Percentiles rank a stretch among this genome's conserved stretches.
phyloP scores from a whole-genome alignment of 1,140 invertebrate species.

The Cyclargus thomasi region DNA sequence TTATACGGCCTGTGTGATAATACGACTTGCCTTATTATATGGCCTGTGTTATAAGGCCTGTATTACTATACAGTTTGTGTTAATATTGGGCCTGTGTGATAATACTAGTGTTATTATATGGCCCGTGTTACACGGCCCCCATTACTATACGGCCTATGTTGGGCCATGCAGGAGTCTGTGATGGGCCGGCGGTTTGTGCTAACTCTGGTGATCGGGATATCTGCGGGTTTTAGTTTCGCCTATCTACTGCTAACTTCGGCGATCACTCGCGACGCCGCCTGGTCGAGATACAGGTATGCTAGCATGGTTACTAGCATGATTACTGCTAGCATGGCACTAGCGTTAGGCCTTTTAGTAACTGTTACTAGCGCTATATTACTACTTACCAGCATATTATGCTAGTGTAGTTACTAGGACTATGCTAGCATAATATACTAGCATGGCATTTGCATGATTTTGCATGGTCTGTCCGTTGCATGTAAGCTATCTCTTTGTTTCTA shows the following conservation, averaged over 20 bases:
- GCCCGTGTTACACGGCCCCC: background rate
- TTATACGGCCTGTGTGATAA: no score
- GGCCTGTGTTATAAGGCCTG: background rate
- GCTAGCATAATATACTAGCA: background rate
- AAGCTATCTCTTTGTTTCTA: no score
- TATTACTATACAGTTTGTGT: background rate
- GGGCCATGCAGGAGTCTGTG: constrained; percentile 48
- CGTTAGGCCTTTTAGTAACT: background rate
- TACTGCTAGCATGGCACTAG: background rate
- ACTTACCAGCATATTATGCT: no score
- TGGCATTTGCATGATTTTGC: background rate
- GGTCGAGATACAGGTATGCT: constrained; percentile 59
- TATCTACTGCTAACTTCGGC: constrained; percentile 70
- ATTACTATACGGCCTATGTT: background rate
- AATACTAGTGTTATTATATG: background rate
- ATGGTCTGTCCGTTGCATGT: no score
- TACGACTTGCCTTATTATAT: background rate
- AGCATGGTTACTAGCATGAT: background rate
- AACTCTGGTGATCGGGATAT: constrained; percentile 72
- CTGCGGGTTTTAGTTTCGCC: constrained; percentile 72
- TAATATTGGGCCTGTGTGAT: no score
- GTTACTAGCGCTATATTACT: no score
- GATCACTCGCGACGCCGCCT: constrained; percentile 50
- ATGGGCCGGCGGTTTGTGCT: constrained; percentile 71
- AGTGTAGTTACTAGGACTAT: background rate